These are phyloP conservation scores for Tetramorium bicarinatum DNA, from an alignment of 2,888 invertebrate genomes.

Conservation along the genomic window DNA sequence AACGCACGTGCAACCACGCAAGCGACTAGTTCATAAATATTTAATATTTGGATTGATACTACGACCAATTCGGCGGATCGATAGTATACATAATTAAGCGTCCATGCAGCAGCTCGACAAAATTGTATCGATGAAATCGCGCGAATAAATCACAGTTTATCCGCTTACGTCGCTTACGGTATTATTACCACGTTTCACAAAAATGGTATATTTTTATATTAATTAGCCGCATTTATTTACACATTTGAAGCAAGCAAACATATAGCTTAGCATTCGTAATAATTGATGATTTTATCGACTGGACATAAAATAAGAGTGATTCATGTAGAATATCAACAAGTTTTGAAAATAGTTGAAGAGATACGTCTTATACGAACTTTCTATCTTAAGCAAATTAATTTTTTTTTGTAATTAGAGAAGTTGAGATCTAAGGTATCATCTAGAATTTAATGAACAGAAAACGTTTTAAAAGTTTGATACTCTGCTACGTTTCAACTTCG, in stretches of 20 bases:
- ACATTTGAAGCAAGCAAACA: neutral
- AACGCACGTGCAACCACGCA: slow-evolving; percentile 16
- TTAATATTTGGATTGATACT: slow-evolving; percentile 55
- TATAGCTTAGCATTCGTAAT: neutral
- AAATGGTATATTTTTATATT: slow-evolving; percentile 47
- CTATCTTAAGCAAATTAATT: neutral
- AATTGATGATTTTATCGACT: neutral
- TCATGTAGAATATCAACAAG: neutral
- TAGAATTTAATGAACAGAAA: slow-evolving; percentile 9
- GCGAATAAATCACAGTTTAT: slow-evolving; percentile 54
- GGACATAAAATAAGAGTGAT: neutral
- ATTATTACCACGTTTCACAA: slow-evolving; percentile 29
- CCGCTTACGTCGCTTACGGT: slow-evolving; percentile 28
- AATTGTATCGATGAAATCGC: slow-evolving; percentile 54
- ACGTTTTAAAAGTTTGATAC: slow-evolving; percentile 12
- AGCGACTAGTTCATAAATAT: slow-evolving; percentile 55
- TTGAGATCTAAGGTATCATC: neutral
- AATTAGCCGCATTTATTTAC: slow-evolving; percentile 44
- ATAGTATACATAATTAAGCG: slow-evolving; percentile 55
- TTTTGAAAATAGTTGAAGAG: neutral
- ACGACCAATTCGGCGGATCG: slow-evolving; percentile 48
- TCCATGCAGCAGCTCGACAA: slow-evolving; percentile 31
- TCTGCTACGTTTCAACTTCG: slow-evolving; percentile 21
- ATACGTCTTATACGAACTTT: neutral
- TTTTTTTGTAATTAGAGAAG: neutral